phyloP scores from a whole-genome alignment of 35 echinoderm and acorn worm species.

The Apostichopus californicus region DNA sequence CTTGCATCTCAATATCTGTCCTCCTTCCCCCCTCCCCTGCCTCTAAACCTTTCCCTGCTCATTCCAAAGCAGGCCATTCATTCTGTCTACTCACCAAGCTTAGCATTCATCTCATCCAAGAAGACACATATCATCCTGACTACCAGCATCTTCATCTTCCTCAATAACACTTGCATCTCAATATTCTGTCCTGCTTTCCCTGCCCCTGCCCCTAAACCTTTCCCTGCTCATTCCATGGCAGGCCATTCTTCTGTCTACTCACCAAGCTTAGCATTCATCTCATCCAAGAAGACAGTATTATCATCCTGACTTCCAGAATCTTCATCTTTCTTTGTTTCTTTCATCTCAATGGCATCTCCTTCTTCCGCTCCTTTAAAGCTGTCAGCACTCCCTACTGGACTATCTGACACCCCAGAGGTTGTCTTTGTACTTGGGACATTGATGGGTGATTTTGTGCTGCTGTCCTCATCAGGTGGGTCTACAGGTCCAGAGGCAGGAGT shows the following conservation, averaged over 20 bases:
- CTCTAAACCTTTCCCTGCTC: too few species aligned
- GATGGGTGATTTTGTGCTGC: not conserved
- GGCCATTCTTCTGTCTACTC: not conserved
- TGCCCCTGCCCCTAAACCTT: too few species aligned
- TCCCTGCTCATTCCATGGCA: too few species aligned
- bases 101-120: too few species aligned
- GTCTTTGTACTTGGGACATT: not conserved
- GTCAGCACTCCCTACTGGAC: not conserved
- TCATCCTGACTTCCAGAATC: not conserved
- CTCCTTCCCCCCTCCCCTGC: too few species aligned
- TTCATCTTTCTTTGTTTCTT: not conserved
- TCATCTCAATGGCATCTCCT: slow-evolving; percentile 22
- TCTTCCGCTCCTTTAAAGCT: not conserved
- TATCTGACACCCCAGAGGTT: not conserved
- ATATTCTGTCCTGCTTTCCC: too few species aligned
- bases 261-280: slow-evolving; percentile 41
- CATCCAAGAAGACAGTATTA: slow-evolving; percentile 18
- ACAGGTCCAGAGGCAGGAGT: not conserved
- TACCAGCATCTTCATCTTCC: too few species aligned
- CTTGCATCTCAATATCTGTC: too few species aligned
- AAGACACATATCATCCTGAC: not conserved
- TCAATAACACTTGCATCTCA: too few species aligned
- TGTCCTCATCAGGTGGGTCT: not conserved
- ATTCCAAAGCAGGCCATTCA: too few species aligned
- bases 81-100: too few species aligned